Base-by-base conservation (phyloP, 2,797 vertebrate genomes). In the Alosa sapidissima region DNA sequence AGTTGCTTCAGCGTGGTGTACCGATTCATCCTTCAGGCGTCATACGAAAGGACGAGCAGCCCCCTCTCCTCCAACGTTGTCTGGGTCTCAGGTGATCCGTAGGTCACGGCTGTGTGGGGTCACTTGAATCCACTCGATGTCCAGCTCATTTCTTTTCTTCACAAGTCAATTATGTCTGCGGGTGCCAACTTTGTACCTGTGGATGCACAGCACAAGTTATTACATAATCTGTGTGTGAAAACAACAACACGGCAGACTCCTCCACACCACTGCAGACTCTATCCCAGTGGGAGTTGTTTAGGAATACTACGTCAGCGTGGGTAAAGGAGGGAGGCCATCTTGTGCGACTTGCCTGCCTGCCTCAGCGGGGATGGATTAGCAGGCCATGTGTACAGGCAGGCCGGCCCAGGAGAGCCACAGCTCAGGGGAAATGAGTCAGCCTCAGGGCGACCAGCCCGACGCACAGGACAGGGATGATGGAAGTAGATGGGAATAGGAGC, bases 1-100 rank as follows among this genome's bases (percentile, higher is more conserved):
- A 99, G 89, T 89, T 99, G 98, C 90, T 92, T 97, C 94, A 98
- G 94, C 62, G 97, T 98, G 28, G 97, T 98, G 86, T 99, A 99
- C 48, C 98, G 97, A 89, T 99, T 99, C 98, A 99, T 98, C 93
- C 88, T 93, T 86, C 52, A 91, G 92, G 85, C 91, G 58, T 62
- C 28, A 92, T 92, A 21, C 16, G 36, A 45, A 19, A 78, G 72
- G 65, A 28, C 36, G 65, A 72, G 33, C 65, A 72, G 72, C 41
- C 41, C 41, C 16, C 68, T 78, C 72, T 78, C 72, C 41, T 45
- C 19, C 36, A 19, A 45, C 72, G 45, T 2, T 3, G 72, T 47
- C 45, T 78, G 72, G 36, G 36, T 47, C 36, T 78, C 41, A 7
- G 72, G 14, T 78, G 41, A 10, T 75, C 33, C 16, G 36, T 75